Percentiles rank a stretch among this genome's conserved stretches.
Evolutionary conservation across 2,888 invertebrate species (phyloP).

Genomic region (Volucella inanis): DNA sequence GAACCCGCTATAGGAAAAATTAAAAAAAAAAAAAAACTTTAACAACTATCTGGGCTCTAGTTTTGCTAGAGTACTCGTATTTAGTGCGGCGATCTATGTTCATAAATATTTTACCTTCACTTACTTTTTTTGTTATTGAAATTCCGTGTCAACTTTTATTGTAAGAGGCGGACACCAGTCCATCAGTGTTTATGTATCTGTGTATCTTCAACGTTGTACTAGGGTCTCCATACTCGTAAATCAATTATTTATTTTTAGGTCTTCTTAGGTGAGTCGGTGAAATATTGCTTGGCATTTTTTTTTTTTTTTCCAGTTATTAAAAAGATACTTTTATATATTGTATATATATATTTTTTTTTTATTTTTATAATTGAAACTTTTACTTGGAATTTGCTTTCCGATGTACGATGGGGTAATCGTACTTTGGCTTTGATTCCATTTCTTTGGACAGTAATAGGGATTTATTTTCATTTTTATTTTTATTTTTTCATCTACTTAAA

Average conservation of each 20-base stretch:
- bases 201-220: not conserved
- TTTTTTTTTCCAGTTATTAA: conserved; percentile 17
- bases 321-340: conserved; percentile 34
- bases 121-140: not conserved
- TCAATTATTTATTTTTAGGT: conserved; percentile 20
- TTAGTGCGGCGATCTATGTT: not conserved
- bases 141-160: conserved; percentile 23
- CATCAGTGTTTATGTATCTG: not conserved
- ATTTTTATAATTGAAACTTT: conserved; percentile 34
- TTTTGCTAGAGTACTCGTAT: conserved; percentile 7
- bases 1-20: not conserved
- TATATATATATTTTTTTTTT: no score
- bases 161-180: not conserved
- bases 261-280: conserved; percentile 30
- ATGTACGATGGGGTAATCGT: not conserved
- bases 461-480: not conserved
- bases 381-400: not conserved
- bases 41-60: not conserved
- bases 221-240: conserved; percentile 6
- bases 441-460: conserved; percentile 16
- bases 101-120: conserved; percentile 1
- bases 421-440: conserved; percentile 7
- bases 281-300: conserved; percentile 27
- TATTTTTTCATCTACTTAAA: conserved; percentile 8
- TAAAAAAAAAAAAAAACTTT: not conserved